Conservation (phyloP, 2,113 vertebrate species). For the Harpagus bidentatus region DNA sequence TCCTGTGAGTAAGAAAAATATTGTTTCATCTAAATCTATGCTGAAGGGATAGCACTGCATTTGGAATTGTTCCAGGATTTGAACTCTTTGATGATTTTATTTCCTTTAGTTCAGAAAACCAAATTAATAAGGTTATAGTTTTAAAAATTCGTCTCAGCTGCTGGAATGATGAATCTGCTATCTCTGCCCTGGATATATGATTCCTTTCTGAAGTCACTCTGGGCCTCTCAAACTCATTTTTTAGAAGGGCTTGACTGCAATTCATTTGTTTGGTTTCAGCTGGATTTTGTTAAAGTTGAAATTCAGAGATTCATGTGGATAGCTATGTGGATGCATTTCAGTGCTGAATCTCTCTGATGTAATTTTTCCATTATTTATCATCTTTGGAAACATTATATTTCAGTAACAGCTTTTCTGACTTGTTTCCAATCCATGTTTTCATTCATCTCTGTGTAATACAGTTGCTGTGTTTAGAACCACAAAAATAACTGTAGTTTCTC, state of each 20-base stretch:
- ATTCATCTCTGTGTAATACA: neutral
- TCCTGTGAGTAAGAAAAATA: neutral
- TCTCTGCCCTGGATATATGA: neutral
- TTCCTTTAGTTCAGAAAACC: neutral
- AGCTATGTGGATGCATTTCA: neutral
- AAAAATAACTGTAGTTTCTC: neutral
- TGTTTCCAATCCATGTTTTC: neutral
- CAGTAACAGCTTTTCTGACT: neutral
- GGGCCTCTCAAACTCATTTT: neutral
- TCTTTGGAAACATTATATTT: neutral
- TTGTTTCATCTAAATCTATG: neutral
- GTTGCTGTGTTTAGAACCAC: neutral
- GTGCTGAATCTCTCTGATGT: neutral
- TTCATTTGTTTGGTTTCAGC: neutral
- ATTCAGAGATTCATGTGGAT: neutral
- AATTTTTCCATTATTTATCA: neutral
- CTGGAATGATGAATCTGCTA: neutral
- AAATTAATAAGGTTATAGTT: neutral
- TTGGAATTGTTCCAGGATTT: neutral
- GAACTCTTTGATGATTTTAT: neutral
- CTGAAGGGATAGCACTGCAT: neutral
- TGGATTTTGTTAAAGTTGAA: constrained; percentile 38
- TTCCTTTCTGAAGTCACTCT: neutral
- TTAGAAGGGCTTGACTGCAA: neutral
- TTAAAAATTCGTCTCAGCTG: neutral